These are phyloP conservation scores for Alectura lathami DNA, from an alignment of 2,113 vertebrate species.

Conservation along the genomic window DNA sequence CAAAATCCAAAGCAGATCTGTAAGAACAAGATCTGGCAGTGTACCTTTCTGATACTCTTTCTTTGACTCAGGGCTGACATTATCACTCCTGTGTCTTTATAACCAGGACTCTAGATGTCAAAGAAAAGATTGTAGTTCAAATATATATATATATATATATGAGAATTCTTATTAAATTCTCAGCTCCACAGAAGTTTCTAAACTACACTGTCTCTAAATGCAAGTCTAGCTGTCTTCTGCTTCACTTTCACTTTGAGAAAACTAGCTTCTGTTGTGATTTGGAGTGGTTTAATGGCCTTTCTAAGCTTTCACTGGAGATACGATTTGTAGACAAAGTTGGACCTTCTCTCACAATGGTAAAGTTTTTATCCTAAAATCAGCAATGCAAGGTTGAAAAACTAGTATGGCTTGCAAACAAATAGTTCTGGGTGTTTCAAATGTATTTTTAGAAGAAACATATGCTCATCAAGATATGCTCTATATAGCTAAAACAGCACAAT, in stretches of 20 bases:
- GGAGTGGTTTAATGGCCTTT: background rate
- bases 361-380: slow-evolving; percentile 23
- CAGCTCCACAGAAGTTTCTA: background rate
- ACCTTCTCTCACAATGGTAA: background rate
- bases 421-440: slow-evolving; percentile 16
- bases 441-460: slow-evolving; percentile 69
- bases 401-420: slow-evolving; percentile 2
- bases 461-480: slow-evolving; percentile 56
- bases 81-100: background rate
- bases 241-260: background rate
- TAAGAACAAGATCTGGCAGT: background rate
- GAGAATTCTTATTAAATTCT: background rate
- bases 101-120: background rate
- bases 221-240: background rate
- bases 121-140: background rate
- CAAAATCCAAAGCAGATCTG: background rate
- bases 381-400: background rate
- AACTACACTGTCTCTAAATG: background rate
- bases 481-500: slow-evolving; percentile 31
- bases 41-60: background rate
- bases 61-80: background rate
- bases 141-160: too few species aligned
- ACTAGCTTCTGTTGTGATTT: background rate
- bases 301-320: background rate
- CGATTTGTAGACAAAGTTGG: background rate